phyloP scores from a whole-genome alignment of 2,797 vertebrate species.

The Gorsachius magnificus region DNA sequence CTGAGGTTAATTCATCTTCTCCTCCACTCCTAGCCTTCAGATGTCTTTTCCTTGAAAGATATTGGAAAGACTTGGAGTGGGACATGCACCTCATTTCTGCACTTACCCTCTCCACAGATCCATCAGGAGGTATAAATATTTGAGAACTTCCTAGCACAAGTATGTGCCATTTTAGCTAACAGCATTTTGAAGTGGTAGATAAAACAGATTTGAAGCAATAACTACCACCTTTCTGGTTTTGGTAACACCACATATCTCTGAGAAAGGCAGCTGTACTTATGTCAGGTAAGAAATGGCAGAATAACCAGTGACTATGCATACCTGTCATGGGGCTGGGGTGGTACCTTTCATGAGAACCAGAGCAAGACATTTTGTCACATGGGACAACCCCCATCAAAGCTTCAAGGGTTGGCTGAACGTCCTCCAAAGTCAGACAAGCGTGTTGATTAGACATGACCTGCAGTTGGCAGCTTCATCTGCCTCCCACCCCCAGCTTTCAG shows the following conservation, averaged over 20 bases:
- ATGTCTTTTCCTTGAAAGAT: neutral
- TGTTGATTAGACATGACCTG: neutral
- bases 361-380: neutral
- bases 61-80: neutral
- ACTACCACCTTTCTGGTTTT: neutral
- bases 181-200: neutral
- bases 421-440: neutral
- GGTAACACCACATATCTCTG: neutral
- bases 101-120: neutral
- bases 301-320: neutral
- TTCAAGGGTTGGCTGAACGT: neutral
- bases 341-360: neutral
- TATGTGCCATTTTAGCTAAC: neutral
- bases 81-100: neutral
- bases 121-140: neutral
- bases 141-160: neutral
- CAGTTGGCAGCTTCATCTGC: neutral
- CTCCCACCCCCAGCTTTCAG: fast-evolving
- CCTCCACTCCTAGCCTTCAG: neutral
- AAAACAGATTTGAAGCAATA: neutral
- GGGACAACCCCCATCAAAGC: neutral
- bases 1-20: neutral
- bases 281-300: neutral
- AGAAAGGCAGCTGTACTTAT: neutral
- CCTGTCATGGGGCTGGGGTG: too few species aligned